Base-by-base conservation (phyloP, 2,888 invertebrate genomes). In the Allacma fusca region DNA sequence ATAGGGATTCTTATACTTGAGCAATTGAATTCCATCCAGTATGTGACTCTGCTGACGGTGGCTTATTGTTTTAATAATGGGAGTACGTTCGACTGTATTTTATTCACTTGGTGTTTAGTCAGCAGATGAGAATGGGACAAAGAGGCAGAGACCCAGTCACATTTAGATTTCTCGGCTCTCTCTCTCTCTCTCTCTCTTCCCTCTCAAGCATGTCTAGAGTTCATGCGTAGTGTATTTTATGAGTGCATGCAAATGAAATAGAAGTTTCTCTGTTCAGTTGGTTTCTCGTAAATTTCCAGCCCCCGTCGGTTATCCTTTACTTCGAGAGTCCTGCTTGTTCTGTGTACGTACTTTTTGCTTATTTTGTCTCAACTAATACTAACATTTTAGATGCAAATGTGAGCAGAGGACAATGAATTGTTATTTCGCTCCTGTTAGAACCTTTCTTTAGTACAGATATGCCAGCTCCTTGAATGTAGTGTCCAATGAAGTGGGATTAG, bases 161-260 rank as follows among this genome's bases (percentile, higher is more conserved):
- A 34, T 34, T 34, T 34, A 34, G 34, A 34, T 9, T 34, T 34
- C 34, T 34, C 34, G 9, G 9, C 34, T 34, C 34, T 7, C n/a
- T n/a, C n/a, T n/a, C n/a, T n/a, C n/a, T n/a, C n/a, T n/a, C n/a
- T n/a, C n/a, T n/a, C n/a, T n/a, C n/a, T n/a, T n/a, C n/a, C n/a
- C n/a, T n/a, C 34, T 7, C 34, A 7, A 40, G 68, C 40, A 40
- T 21, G 68, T 34, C 40, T 40, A 21, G 21, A 40, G 68, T 40
- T 29, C 68, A 68, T 68, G 68, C 40, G 40, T 68, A 40, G 29
- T 40, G 68, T 34, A 68, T 68, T 40, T 68, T 65, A 65, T 29
- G 65, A 65, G 65, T 68, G 34, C 40, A 68, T 68, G 68, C 68
- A 68, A 68, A 68, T 68, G 68, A 34, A 68, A 68, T 68, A 40